Conservation (phyloP, 1,140 invertebrate species). For the Drosophila malerkotliana region DNA sequence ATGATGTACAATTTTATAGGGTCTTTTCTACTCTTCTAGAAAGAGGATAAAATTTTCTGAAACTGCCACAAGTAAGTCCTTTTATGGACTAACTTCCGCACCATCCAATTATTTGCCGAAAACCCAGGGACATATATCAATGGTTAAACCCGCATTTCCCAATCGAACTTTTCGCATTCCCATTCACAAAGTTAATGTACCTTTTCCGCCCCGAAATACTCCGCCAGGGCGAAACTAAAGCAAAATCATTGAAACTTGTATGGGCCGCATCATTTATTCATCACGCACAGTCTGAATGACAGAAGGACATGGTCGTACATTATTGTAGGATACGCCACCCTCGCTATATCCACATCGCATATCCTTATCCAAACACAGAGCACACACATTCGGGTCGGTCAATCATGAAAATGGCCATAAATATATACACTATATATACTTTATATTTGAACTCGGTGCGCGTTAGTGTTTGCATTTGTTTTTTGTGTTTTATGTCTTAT, state of each 20-base stretch:
- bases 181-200: conserved; percentile 45
- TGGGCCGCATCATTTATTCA: conserved; percentile 76
- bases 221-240: conserved; percentile 48
- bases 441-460: not conserved
- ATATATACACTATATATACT: conserved; percentile 17
- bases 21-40: not conserved
- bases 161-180: conserved; percentile 42
- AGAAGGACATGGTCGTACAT: conserved; percentile 61
- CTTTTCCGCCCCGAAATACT: conserved; percentile 7
- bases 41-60: conserved; percentile 1
- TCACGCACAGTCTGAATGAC: conserved; percentile 65
- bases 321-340: conserved; percentile 46
- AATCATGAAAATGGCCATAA: conserved; percentile 78
- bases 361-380: conserved; percentile 39
- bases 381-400: conserved; percentile 50
- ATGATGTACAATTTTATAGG: not conserved
- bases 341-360: conserved; percentile 24
- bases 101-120: conserved; percentile 23
- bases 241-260: conserved; percentile 71
- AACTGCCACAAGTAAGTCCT: conserved; percentile 15
- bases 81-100: conserved; percentile 33
- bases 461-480: conserved; percentile 13
- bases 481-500: conserved; percentile 38
- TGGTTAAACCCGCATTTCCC: conserved; percentile 2
- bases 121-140: conserved; percentile 19